Evolutionary conservation across 2,888 invertebrate species (phyloP).

Genomic region (Hanleya hanleyi): DNA sequence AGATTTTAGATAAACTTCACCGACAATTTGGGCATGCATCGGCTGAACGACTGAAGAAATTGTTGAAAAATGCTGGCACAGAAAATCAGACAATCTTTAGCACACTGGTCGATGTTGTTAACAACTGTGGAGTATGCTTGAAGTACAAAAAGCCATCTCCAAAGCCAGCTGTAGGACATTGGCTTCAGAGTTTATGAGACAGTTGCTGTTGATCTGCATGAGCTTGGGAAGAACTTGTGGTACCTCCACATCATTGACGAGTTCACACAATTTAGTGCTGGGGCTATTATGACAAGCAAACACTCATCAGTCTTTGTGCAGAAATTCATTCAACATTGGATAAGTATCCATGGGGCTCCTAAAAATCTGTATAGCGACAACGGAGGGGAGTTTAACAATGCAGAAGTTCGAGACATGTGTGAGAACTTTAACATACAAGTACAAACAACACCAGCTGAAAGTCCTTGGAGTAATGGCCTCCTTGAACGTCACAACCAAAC

Average conservation of each 20-base stretch:
- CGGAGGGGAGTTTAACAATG: slow-evolving; percentile 27
- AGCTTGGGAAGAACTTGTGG: slow-evolving; percentile 18
- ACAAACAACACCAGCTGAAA: slow-evolving; percentile 17
- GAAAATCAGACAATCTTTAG: not conserved
- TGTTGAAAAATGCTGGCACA: not conserved
- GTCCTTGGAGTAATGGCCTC: slow-evolving; percentile 15
- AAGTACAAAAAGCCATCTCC: slow-evolving; percentile 2
- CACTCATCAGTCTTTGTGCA: slow-evolving; percentile 19
- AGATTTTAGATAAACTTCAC: not conserved
- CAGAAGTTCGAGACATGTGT: slow-evolving; percentile 23
- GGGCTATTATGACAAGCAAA: slow-evolving; percentile 18
- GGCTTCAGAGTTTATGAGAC: slow-evolving; percentile 20
- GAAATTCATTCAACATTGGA: slow-evolving; percentile 21
- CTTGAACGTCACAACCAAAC: slow-evolving; percentile 18
- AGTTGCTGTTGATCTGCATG: slow-evolving; percentile 26
- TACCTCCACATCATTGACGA: slow-evolving; percentile 30
- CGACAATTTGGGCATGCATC: slow-evolving; percentile 18
- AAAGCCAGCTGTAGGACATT: slow-evolving; percentile 26
- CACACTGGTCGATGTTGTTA: not conserved
- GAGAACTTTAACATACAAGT: slow-evolving; percentile 29
- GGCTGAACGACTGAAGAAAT: not conserved
- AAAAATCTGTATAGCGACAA: slow-evolving; percentile 25
- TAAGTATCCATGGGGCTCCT: slow-evolving; percentile 21
- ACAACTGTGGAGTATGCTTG: not conserved
- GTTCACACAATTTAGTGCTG: no score